phyloP scores from a whole-genome alignment of 2,113 vertebrate species.

The Forbesichthys agassizii region DNA sequence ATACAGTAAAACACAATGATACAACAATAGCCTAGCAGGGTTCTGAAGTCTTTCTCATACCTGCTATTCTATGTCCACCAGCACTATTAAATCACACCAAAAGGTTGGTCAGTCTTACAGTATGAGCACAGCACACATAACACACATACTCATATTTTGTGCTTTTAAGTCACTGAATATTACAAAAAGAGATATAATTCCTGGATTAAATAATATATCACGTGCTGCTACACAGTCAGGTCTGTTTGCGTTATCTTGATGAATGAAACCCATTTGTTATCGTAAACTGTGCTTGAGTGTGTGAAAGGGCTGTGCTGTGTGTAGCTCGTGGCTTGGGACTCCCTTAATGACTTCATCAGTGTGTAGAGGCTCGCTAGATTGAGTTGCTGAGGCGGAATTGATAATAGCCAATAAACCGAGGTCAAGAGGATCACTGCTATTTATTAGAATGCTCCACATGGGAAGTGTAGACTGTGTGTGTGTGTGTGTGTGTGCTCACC shows the following conservation, averaged over 20 bases:
- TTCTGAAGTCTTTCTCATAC: neutral
- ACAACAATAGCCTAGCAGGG: too few relatives aligned
- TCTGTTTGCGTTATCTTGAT: slow-evolving; percentile 14
- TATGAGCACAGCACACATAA: neutral
- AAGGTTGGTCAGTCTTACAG: neutral
- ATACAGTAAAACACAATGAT: neutral
- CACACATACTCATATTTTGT: neutral
- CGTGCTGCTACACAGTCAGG: slow-evolving; percentile 30
- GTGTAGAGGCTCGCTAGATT: slow-evolving; percentile 4
- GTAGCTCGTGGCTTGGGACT: slow-evolving; percentile 3
- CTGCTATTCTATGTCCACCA: too few relatives aligned
- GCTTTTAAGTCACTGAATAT: neutral
- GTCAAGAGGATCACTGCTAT: slow-evolving; percentile 22
- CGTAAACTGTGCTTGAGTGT: slow-evolving; percentile 1
- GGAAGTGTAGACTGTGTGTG: slow-evolving; percentile 1
- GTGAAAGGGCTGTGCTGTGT: slow-evolving; percentile 14
- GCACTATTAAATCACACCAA: neutral
- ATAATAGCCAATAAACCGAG: slow-evolving; percentile 26
- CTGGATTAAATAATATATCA: slow-evolving; percentile 21
- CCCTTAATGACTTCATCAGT: slow-evolving; percentile 15
- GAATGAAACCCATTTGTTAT: too few relatives aligned
- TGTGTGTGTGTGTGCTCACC: neutral
- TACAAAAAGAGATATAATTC: neutral
- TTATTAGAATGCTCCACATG: slow-evolving; percentile 11
- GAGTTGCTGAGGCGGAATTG: slow-evolving; percentile 18